A percentile compares a stretch with the other conserved stretches of the same genome.
Evolutionary conservation across 2,113 vertebrate genomes (phyloP).

Genomic region (Empidonax alnorum): DNA sequence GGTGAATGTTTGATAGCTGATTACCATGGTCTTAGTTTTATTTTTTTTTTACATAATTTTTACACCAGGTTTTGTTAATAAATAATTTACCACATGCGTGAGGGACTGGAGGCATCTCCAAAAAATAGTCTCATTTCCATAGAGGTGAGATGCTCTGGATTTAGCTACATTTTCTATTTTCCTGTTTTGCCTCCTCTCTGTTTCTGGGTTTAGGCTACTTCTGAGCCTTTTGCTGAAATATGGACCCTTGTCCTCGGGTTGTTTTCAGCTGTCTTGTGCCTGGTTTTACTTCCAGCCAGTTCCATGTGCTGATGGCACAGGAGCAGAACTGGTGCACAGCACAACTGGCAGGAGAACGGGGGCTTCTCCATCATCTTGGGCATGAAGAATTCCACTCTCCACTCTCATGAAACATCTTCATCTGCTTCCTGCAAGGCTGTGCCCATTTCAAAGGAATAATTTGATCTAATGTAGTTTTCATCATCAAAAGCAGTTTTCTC

Average conservation of each 20-base stretch:
- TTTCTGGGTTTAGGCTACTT: neutral
- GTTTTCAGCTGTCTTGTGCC: neutral
- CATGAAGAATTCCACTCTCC: neutral
- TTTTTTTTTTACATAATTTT: neutral
- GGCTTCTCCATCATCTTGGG: neutral
- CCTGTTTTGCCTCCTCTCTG: neutral
- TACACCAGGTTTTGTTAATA: neutral
- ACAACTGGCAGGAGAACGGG: neutral
- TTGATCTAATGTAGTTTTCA: neutral
- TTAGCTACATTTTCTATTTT: neutral
- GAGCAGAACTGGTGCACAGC: neutral
- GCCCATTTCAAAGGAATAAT: neutral
- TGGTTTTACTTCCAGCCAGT: neutral
- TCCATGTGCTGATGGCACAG: fast-evolving
- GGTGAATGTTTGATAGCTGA: neutral
- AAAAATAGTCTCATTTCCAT: neutral
- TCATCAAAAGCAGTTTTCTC: neutral
- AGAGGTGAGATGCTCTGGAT: neutral
- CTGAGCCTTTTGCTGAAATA: neutral
- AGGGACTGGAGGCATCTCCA: neutral
- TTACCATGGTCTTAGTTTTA: neutral
- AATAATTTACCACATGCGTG: neutral
- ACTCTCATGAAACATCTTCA: fast-evolving
- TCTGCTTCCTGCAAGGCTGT: neutral
- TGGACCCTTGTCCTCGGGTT: neutral